phyloP scores from a whole-genome alignment of 2,797 vertebrate species.

The Accipiter fasciatus region DNA sequence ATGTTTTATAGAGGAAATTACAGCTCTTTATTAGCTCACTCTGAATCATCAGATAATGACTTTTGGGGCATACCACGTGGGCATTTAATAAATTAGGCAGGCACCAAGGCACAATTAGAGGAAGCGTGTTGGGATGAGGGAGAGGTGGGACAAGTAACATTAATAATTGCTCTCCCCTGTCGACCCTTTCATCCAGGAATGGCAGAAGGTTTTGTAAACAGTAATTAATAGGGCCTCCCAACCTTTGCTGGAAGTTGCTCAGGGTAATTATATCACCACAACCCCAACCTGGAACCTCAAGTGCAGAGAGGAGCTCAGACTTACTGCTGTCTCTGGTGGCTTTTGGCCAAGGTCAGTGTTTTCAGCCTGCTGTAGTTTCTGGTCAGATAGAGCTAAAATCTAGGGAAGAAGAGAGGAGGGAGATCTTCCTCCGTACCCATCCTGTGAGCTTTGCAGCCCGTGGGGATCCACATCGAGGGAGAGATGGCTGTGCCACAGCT shows the following conservation, averaged over 20 bases:
- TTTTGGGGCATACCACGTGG: slow-evolving; percentile 36
- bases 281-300: not conserved
- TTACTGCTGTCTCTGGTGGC: not conserved
- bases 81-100: slow-evolving; percentile 51
- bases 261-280: slow-evolving; percentile 10
- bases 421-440: not conserved
- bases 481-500: fast-evolving
- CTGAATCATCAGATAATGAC: slow-evolving; percentile 54
- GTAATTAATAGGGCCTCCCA: slow-evolving; percentile 52
- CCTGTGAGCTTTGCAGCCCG: not conserved
- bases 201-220: slow-evolving; percentile 25
- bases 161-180: slow-evolving; percentile 26
- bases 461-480: fast-evolving
- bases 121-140: slow-evolving; percentile 30
- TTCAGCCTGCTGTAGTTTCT: not conserved
- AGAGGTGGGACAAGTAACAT: slow-evolving; percentile 37
- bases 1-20: slow-evolving; percentile 58
- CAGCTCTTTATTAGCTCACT: slow-evolving; percentile 39
- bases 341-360: not conserved
- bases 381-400: not conserved
- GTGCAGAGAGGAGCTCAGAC: slow-evolving; percentile 1
- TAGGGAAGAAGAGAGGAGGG: not conserved
- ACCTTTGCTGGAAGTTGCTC: slow-evolving; percentile 18
- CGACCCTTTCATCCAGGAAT: slow-evolving; percentile 46
- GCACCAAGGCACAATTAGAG: slow-evolving; percentile 47